Conservation (phyloP, 2,797 vertebrate genomes). For the Ptychobarbus kaznakovi region DNA sequence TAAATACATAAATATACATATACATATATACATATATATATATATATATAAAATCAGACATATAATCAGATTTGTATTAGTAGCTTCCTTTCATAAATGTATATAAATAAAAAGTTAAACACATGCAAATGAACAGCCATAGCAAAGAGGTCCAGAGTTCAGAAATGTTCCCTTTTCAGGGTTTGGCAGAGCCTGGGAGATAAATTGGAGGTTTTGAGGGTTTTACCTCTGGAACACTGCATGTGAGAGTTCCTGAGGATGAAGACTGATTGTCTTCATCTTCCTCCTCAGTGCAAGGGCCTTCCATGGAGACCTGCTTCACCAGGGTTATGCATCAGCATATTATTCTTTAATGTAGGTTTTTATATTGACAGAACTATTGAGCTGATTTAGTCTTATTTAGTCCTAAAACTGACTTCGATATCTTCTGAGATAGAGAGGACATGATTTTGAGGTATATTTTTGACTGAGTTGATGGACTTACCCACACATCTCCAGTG, state of each 20-base stretch:
- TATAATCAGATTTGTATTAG: background rate
- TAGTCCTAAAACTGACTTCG: background rate
- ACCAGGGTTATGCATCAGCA: constrained; percentile 26
- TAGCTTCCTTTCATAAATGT: background rate
- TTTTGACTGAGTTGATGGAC: constrained; percentile 19
- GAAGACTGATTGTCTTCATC: constrained; percentile 75
- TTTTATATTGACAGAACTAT: background rate
- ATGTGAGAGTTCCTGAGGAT: constrained; percentile 86
- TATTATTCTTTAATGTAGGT: background rate
- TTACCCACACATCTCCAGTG: constrained; percentile 46
- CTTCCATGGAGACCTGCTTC: constrained; percentile 70
- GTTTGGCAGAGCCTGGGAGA: constrained; percentile 18
- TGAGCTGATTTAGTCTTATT: background rate
- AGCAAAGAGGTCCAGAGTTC: constrained; percentile 1
- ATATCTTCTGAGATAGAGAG: background rate
- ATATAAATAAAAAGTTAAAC: background rate
- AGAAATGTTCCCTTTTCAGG: background rate
- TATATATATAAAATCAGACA: too few species aligned
- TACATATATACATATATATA: background rate
- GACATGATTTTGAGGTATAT: background rate
- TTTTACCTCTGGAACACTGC: constrained; percentile 81
- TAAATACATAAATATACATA: background rate
- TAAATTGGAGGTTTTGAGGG: background rate
- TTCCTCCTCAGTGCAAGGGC: constrained; percentile 65
- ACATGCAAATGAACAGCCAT: background rate